Evolutionary conservation across 2,888 invertebrate species (phyloP), one percentile per base, ranked within the genome.

Genomic region (Nemotelus nigrinus): DNA sequence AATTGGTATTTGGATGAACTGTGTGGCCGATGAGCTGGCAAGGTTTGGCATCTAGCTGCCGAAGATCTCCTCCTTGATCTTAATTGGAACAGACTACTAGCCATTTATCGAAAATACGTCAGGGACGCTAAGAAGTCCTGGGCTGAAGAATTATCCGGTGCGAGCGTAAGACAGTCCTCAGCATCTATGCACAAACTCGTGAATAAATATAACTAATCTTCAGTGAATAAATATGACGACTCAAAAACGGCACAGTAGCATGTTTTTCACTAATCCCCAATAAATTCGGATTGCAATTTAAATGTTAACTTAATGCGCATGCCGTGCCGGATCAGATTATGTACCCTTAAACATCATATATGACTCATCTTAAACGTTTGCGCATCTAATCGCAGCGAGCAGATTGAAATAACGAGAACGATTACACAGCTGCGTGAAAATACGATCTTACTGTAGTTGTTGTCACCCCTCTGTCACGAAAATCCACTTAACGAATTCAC

Each of bases 291-390:
- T 41, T 60, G 63, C 74, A 55, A 55, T 70, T 70, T 43, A 70
- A 47, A 74, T 74, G 10, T 63, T 48, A 74, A 74, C 48, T 63
- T 63, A 74, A 74, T 74, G 74, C 74, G 74, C 74, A 74, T 74
- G 74, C 74, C 74, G 74, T 74, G 74, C 74, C 74, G 74, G 74
- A 74, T 74, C n/a, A 74, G 60, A 60, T 74, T 74, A 74, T 25
- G 74, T 48, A 6, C 57, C 60, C 50, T 25, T 43, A 2, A 41
- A 44, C 55, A 41, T 48, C 6, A 41, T 25, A 25, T 41, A 57
- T 25, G 58, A n/a, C 10, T 1, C 2, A 58, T 50, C 10, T 45
- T 6, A 45, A 67, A 67, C 67, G 67, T 39, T 47, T 67, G 6
- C 48, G 8, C 60, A 10, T 68, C 50, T 25, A 7, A 70, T 55